Evolutionary conservation across 2,888 invertebrate species (phyloP).

Genomic region (Autographa pulchrina): DNA sequence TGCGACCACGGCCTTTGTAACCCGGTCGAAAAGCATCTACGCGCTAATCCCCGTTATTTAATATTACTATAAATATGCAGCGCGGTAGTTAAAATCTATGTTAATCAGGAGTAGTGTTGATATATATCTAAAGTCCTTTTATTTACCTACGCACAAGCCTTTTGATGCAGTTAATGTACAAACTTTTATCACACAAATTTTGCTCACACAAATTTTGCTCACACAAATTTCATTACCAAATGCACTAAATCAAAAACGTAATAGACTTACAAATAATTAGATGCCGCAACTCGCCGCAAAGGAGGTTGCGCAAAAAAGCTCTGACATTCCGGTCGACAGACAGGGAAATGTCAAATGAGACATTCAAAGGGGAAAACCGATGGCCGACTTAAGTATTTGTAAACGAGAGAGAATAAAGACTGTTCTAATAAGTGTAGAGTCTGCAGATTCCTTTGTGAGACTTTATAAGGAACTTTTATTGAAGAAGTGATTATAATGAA

Average conservation of each 20-base stretch:
- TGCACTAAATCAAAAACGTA: neutral
- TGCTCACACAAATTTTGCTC: neutral
- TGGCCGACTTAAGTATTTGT: conserved; percentile 4
- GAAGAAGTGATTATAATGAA: neutral
- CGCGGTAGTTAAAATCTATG: too few relatives aligned
- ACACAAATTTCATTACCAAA: neutral
- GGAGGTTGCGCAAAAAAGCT: neutral
- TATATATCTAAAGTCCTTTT: too few relatives aligned
- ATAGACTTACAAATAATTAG: conserved; percentile 1
- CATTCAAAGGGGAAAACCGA: conserved; percentile 4
- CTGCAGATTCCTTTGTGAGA: conserved; percentile 1
- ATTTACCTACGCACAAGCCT: too few relatives aligned
- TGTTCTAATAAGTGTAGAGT: conserved; percentile 1
- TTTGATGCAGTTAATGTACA: too few relatives aligned
- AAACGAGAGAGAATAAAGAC: conserved; percentile 4
- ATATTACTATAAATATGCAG: too few relatives aligned
- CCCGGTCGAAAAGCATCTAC: too few relatives aligned
- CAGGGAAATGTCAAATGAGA: neutral
- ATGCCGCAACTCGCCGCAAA: conserved; percentile 2
- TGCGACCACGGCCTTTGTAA: too few relatives aligned
- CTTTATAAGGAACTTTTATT: neutral
- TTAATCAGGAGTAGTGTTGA: too few relatives aligned
- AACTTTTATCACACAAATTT: neutral
- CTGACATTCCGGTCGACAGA: neutral
- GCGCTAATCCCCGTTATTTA: too few relatives aligned